A percentile compares a stretch with the other conserved stretches of the same genome.
phyloP scores from a whole-genome alignment of 2,888 invertebrate species.

The Hecatera dysodea region DNA sequence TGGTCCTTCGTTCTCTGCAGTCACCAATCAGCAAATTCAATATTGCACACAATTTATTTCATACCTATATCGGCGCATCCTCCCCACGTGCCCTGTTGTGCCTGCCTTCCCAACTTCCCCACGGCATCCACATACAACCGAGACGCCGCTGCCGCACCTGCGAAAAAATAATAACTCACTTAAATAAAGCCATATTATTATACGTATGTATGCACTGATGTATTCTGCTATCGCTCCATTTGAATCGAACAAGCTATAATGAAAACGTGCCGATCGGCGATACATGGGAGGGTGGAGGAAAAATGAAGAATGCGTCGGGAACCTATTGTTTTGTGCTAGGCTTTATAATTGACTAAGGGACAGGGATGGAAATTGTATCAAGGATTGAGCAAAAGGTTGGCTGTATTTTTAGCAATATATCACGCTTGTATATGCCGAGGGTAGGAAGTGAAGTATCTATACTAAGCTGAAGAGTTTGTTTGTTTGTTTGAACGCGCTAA shows the following conservation, averaged over 20 bases:
- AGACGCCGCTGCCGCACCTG: constrained; percentile 97
- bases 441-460: too few relatives aligned
- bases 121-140: constrained; percentile 97
- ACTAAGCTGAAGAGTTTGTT: too few relatives aligned
- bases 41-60: constrained; percentile 69
- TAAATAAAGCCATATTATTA: constrained; percentile 28
- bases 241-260: constrained; percentile 52
- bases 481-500: too few relatives aligned
- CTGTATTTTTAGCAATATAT: neutral
- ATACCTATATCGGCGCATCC: constrained; percentile 97
- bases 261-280: constrained; percentile 54
- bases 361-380: constrained; percentile 4
- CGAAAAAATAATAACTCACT: constrained; percentile 64
- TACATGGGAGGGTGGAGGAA: constrained; percentile 16
- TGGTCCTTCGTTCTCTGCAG: neutral
- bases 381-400: neutral
- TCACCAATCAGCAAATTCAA: constrained; percentile 19
- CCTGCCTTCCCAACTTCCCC: constrained; percentile 96
- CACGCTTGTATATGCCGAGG: neutral
- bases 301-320: constrained; percentile 36
- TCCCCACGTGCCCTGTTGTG: constrained; percentile 97
- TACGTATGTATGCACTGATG: constrained; percentile 24
- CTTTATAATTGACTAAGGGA: constrained; percentile 26
- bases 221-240: constrained; percentile 19
- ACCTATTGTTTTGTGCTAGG: constrained; percentile 24